These are phyloP conservation scores for Argopecten irradians DNA, from an alignment of 1,140 invertebrate genomes.

Conservation along the genomic window DNA sequence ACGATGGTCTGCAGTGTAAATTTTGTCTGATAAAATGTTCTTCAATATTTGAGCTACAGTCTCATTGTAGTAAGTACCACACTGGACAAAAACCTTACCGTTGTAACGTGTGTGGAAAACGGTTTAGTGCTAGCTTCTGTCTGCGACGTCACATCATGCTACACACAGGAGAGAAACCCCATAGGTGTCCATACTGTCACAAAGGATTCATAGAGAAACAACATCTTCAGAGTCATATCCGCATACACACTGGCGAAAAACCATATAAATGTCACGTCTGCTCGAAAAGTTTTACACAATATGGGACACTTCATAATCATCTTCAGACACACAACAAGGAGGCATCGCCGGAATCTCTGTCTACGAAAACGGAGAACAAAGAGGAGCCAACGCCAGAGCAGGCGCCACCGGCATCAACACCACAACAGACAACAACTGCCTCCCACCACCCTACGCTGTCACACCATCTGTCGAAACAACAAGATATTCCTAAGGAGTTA, in stretches of 20 bases:
- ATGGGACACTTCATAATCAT: conserved; percentile 92
- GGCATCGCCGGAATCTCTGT: conserved; percentile 82
- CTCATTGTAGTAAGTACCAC: background rate
- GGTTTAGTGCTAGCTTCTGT: conserved; percentile 41
- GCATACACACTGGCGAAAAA: conserved; percentile 51
- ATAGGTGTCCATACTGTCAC: conserved; percentile 54
- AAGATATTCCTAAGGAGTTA: background rate
- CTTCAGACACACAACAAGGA: conserved; percentile 95
- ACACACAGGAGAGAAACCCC: conserved; percentile 51
- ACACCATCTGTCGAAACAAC: background rate
- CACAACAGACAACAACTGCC: background rate
- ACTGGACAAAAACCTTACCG: conserved; percentile 73
- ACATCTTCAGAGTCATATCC: conserved; percentile 47
- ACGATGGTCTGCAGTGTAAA: background rate
- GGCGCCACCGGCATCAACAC: background rate
- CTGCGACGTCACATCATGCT: conserved; percentile 45
- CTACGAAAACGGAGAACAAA: background rate
- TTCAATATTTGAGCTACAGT: conserved; percentile 8
- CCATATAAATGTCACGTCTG: conserved; percentile 54
- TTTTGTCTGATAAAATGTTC: conserved; percentile 1
- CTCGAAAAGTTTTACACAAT: conserved; percentile 51
- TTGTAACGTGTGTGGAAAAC: conserved; percentile 77
- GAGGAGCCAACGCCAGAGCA: background rate
- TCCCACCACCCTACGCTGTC: background rate
- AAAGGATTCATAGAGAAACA: conserved; percentile 49